Evolutionary conservation across 2,797 vertebrate species (phyloP).

Genomic region (Sparidentex hasta): DNA sequence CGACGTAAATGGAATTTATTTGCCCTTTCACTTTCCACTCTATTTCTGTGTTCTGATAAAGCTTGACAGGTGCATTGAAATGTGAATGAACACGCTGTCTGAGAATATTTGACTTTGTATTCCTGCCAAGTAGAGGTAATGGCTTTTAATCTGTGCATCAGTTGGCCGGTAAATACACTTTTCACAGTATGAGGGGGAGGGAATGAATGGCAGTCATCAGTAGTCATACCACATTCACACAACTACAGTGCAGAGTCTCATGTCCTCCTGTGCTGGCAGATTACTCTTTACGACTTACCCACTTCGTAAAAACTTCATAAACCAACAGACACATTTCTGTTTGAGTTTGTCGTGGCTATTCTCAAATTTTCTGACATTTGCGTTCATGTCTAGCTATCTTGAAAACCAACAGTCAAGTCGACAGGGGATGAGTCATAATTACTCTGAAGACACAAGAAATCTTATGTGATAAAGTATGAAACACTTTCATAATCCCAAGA

Average conservation of each 20-base stretch:
- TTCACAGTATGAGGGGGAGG: constrained; percentile 44
- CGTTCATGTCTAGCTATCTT: too few relatives aligned
- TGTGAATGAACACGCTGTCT: constrained; percentile 56
- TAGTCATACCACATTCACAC: constrained; percentile 20
- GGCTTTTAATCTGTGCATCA: constrained; percentile 77
- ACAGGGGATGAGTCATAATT: neutral
- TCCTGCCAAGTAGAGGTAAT: constrained; percentile 68
- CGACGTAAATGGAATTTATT: constrained; percentile 30
- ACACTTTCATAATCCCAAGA: too few relatives aligned
- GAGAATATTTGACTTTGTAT: constrained; percentile 54
- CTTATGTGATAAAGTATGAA: too few relatives aligned
- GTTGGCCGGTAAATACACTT: constrained; percentile 66
- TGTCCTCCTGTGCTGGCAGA: constrained; percentile 30
- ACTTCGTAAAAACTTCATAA: neutral
- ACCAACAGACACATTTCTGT: neutral
- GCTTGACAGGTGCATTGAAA: constrained; percentile 50
- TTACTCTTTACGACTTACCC: neutral
- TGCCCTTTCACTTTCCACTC: constrained; percentile 50
- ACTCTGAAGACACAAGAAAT: neutral
- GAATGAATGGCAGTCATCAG: constrained; percentile 47
- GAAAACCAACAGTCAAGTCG: neutral
- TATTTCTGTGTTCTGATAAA: constrained; percentile 21
- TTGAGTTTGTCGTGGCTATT: neutral
- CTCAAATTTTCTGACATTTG: too few relatives aligned
- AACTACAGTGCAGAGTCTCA: constrained; percentile 10